Conservation (phyloP, 2,113 vertebrate genomes). For the Cryptotis parvus region DNA sequence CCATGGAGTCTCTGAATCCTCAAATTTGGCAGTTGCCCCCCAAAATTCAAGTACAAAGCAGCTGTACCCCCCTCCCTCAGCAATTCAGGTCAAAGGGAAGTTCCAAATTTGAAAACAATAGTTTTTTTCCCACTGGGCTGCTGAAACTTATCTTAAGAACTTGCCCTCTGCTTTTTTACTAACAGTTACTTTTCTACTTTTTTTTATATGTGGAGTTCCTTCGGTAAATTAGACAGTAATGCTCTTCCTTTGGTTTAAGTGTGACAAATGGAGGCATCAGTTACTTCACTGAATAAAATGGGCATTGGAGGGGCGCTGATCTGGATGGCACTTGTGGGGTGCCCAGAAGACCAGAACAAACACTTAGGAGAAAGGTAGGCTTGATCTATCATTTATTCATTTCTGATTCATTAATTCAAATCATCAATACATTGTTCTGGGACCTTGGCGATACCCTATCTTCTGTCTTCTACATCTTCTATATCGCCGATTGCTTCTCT, state of each 20-base stretch:
- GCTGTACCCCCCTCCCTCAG: not conserved
- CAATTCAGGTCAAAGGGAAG: not conserved
- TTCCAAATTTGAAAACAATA: not conserved
- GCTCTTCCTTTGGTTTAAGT: not conserved
- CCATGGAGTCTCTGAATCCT: not conserved
- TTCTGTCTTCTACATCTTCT: too few relatives aligned
- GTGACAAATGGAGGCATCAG: not conserved
- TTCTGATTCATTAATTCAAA: not conserved
- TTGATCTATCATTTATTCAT: not conserved
- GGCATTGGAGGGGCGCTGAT: not conserved
- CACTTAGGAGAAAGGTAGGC: not conserved
- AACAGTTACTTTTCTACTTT: not conserved
- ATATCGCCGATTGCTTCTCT: too few relatives aligned
- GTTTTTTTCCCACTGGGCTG: not conserved
- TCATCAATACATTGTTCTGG: not conserved
- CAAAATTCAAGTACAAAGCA: too few relatives aligned
- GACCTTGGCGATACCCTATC: too few relatives aligned
- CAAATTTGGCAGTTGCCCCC: not conserved
- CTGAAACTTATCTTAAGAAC: not conserved
- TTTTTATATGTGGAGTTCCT: not conserved
- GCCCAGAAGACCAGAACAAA: not conserved
- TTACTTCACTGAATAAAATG: not conserved
- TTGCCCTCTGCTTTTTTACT: not conserved
- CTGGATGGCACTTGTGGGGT: not conserved
- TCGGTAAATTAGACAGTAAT: not conserved